Evolutionary conservation across 2,113 vertebrate species (phyloP).

Genomic region (Aleadryas rufinucha): DNA sequence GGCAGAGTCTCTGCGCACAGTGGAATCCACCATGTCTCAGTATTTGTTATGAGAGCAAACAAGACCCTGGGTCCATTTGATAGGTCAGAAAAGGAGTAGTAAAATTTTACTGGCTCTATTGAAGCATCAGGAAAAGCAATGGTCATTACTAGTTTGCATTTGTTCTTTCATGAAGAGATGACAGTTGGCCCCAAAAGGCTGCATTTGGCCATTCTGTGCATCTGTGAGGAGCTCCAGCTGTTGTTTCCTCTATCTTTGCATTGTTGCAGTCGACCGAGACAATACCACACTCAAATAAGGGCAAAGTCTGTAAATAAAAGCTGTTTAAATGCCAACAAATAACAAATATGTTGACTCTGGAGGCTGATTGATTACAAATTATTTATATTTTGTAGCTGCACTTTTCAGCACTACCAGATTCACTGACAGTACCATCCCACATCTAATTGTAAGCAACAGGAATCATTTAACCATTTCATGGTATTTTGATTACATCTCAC

Average conservation of each 20-base stretch:
- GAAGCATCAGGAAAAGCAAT: background rate
- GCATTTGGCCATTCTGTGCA: background rate
- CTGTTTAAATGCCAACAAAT: background rate
- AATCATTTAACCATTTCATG: background rate
- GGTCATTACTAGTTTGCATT: background rate
- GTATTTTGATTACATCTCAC: background rate
- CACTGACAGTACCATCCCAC: background rate
- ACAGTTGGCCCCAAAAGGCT: background rate
- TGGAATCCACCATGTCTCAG: background rate
- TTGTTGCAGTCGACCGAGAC: background rate
- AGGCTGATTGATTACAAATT: background rate
- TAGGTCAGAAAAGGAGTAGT: background rate
- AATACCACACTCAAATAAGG: background rate
- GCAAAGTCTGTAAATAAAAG: background rate
- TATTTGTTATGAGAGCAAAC: background rate
- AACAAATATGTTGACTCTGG: background rate
- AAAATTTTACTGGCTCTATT: background rate
- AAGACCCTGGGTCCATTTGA: background rate
- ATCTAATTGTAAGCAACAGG: background rate
- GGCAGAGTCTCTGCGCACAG: background rate
- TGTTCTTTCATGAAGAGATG: background rate
- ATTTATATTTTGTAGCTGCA: background rate
- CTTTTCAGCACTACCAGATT: background rate
- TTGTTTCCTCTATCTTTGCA: background rate
- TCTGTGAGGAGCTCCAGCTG: background rate